These are phyloP conservation scores for Ranitomeya variabilis DNA, from an alignment of 2,113 vertebrate species.

Conservation along the genomic window DNA sequence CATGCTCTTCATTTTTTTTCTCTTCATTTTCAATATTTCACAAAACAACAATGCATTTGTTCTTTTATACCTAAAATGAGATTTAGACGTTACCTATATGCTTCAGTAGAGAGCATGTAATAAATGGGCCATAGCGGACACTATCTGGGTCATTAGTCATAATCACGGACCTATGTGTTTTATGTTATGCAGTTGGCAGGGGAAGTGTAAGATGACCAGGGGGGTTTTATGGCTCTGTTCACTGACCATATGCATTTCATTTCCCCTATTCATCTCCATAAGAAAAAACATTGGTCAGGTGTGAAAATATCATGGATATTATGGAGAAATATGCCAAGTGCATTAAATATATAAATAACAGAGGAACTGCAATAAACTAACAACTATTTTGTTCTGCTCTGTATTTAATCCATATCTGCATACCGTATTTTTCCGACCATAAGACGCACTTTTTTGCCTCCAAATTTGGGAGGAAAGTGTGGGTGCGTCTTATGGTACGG, in stretches of 20 bases:
- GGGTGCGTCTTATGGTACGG: no score
- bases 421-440: no score
- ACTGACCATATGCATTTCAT: conserved; percentile 12
- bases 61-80: not conserved
- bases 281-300: not conserved
- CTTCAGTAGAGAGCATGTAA: conserved; percentile 26
- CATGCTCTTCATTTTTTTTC: not conserved
- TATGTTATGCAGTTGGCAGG: conserved; percentile 21
- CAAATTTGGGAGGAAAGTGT: no score
- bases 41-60: not conserved
- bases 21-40: not conserved
- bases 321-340: not conserved
- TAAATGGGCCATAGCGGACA: conserved; percentile 39
- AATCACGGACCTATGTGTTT: conserved; percentile 26
- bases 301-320: not conserved
- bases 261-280: not conserved
- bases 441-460: no score
- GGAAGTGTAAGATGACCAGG: conserved; percentile 9
- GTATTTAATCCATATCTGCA: no score
- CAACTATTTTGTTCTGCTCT: no score
- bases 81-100: conserved; percentile 38
- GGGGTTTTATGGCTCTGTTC: conserved; percentile 36
- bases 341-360: not conserved
- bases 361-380: not conserved
- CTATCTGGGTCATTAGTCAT: conserved; percentile 38